These are phyloP conservation scores for Bombyx huttoni DNA, from an alignment of 2,888 invertebrate species.

Conservation along the genomic window DNA sequence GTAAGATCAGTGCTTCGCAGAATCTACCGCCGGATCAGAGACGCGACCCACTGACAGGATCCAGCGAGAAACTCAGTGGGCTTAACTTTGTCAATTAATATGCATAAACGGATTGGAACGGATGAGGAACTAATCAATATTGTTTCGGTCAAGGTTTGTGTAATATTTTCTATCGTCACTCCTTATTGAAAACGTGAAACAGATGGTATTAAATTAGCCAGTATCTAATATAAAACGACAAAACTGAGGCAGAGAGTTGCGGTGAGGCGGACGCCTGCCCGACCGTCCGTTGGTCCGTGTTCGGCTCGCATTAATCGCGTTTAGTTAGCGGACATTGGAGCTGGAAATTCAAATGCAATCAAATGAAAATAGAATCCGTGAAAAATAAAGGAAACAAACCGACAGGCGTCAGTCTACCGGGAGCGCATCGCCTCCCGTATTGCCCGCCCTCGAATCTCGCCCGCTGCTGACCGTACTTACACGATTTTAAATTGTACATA, in stretches of 20 bases:
- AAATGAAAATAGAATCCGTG: constrained; percentile 71
- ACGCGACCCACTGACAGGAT: too few relatives aligned
- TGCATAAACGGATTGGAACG: too few relatives aligned
- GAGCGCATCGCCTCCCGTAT: constrained; percentile 30
- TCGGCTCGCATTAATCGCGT: constrained; percentile 71
- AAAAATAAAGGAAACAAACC: constrained; percentile 70
- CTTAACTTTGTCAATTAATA: too few relatives aligned
- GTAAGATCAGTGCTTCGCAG: too few relatives aligned
- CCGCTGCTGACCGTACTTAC: constrained; percentile 68
- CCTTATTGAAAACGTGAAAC: constrained; percentile 24
- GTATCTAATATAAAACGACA: constrained; percentile 71
- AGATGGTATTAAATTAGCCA: constrained; percentile 70
- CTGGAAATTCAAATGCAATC: constrained; percentile 73
- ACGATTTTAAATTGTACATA: constrained; percentile 74
- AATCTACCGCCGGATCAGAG: too few relatives aligned
- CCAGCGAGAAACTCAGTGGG: too few relatives aligned
- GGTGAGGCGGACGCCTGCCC: constrained; percentile 21
- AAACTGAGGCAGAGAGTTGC: constrained; percentile 54
- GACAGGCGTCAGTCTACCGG: constrained; percentile 71
- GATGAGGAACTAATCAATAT: not conserved
- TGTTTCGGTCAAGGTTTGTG: not conserved
- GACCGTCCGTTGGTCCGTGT: constrained; percentile 62
- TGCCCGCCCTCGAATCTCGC: constrained; percentile 25
- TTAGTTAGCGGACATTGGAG: constrained; percentile 74
- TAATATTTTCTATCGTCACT: not conserved